Percentiles rank a stretch among this genome's conserved stretches.
Conservation (phyloP, 2,797 vertebrate species). For the Acanthurus leucopareius region DNA sequence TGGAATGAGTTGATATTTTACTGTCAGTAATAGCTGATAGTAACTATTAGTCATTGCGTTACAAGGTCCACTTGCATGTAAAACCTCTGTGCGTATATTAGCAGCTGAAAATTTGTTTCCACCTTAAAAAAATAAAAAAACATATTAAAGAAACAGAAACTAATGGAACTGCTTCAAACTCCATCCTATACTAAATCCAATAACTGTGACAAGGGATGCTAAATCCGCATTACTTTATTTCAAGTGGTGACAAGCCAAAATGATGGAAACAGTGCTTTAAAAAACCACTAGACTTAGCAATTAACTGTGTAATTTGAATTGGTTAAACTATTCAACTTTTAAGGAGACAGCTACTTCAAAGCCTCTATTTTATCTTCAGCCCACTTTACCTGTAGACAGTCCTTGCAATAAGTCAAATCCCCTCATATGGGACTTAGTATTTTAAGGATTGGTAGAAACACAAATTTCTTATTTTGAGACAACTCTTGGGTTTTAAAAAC, state of each 20-base stretch:
- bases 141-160: no score
- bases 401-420: background rate
- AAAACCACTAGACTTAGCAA: background rate
- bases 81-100: background rate
- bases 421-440: background rate
- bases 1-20: background rate
- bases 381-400: background rate
- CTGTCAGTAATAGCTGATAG: no score
- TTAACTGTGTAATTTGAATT: background rate
- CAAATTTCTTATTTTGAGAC: slow-evolving; percentile 28
- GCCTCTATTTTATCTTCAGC: slow-evolving; percentile 15
- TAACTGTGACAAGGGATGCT: background rate
- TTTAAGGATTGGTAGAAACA: slow-evolving; percentile 11
- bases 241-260: background rate
- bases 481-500: slow-evolving; percentile 24
- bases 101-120: background rate
- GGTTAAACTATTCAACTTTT: background rate
- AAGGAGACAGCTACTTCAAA: background rate
- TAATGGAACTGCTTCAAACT: background rate
- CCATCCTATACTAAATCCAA: background rate
- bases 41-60: background rate
- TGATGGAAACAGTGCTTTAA: background rate
- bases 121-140: background rate
- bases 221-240: background rate
- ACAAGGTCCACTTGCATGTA: background rate